Evolutionary conservation across 2,113 vertebrate species (phyloP).

Genomic region (Carollia perspicillata): DNA sequence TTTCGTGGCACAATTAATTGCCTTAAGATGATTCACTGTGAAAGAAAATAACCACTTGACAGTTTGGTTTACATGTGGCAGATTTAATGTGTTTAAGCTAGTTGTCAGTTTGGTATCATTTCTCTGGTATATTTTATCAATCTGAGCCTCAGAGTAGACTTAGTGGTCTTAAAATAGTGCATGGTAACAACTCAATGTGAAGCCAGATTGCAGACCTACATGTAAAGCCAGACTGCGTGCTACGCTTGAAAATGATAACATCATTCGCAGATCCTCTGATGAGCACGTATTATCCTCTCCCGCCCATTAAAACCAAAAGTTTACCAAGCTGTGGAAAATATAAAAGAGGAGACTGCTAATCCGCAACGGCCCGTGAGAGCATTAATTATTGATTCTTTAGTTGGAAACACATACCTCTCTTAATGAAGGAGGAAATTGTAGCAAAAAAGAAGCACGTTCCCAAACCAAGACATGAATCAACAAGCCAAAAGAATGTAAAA

Average conservation of each 20-base stretch:
- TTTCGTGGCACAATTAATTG: background rate
- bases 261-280: background rate
- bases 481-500: background rate
- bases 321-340: background rate
- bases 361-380: background rate
- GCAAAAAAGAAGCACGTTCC: background rate
- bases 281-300: background rate
- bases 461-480: background rate
- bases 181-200: background rate
- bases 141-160: background rate
- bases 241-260: background rate
- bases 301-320: background rate
- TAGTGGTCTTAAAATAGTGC: background rate
- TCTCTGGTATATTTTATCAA: background rate
- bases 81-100: background rate
- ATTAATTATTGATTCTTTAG: background rate
- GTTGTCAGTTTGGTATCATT: background rate
- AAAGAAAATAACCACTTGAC: background rate
- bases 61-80: background rate
- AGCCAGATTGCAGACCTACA: background rate
- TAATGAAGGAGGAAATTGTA: background rate
- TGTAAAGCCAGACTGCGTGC: background rate
- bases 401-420: background rate
- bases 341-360: background rate
- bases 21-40: background rate